Evolutionary conservation across 2,797 vertebrate genomes (phyloP).

Genomic region (Anisognathus igniventris): DNA sequence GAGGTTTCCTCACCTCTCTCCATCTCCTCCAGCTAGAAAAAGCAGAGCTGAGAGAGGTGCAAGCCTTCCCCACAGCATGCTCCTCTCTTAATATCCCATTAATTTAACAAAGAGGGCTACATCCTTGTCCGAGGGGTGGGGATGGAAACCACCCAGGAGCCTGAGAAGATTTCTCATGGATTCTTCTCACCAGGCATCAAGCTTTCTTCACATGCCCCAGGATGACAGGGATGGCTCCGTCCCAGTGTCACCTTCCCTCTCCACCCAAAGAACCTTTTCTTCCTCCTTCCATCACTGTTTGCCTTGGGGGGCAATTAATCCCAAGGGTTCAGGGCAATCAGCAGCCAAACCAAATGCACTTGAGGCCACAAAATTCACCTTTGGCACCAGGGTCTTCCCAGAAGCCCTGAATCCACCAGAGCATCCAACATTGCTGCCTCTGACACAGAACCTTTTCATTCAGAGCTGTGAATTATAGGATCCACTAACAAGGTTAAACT

Average conservation of each 20-base stretch:
- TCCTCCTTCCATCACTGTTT: neutral
- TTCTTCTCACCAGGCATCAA: neutral
- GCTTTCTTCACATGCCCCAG: accelerated
- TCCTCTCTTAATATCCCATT: accelerated
- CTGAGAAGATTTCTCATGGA: neutral
- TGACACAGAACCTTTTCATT: neutral
- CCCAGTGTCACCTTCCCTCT: neutral
- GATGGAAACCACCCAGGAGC: neutral
- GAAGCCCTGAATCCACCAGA: neutral
- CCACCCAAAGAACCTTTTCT: neutral
- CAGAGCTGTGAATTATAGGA: neutral
- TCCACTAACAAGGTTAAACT: neutral
- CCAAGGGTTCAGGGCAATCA: neutral
- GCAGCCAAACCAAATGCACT: neutral
- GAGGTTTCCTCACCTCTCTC: neutral
- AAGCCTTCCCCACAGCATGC: neutral
- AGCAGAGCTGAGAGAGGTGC: neutral
- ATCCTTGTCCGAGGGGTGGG: accelerated
- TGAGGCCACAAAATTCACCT: neutral
- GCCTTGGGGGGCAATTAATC: neutral
- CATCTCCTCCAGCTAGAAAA: neutral
- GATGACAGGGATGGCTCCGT: neutral
- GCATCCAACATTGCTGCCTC: neutral
- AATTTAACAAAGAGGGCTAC: neutral
- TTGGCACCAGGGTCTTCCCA: neutral